A percentile compares a stretch with the other conserved stretches of the same genome.
These are phyloP conservation scores for Carassius carassius DNA, from an alignment of 2,113 vertebrate genomes.

Conservation along the genomic window DNA sequence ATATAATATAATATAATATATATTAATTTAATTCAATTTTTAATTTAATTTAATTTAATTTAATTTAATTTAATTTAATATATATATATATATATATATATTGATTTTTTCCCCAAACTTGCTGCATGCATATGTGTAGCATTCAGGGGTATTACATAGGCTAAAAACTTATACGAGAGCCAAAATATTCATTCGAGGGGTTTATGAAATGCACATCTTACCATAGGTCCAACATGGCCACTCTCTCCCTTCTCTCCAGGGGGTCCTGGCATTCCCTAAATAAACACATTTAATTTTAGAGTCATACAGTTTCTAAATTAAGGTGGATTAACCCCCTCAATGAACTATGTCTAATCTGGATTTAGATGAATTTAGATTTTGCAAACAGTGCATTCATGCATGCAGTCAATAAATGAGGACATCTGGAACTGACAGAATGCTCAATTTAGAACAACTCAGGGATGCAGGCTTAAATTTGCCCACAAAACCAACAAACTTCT, in stretches of 20 bases:
- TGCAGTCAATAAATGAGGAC: neutral
- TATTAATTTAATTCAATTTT: too few species aligned
- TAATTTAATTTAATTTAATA: too few species aligned
- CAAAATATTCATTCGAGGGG: neutral
- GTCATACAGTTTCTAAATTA: neutral
- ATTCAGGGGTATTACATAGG: neutral
- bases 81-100: too few species aligned
- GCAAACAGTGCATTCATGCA: constrained; percentile 23
- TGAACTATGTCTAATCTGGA: constrained; percentile 7
- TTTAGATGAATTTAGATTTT: neutral
- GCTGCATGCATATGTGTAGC: neutral
- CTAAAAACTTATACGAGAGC: neutral
- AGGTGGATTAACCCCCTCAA: constrained; percentile 19
- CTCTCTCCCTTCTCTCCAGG: constrained; percentile 90
- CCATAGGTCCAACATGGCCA: constrained; percentile 86
- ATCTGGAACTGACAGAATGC: neutral
- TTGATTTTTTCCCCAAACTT: neutral
- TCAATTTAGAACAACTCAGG: neutral
- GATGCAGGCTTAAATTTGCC: neutral
- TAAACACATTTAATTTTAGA: constrained; percentile 51
- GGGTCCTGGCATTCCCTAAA: constrained; percentile 87
- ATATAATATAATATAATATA: too few species aligned
- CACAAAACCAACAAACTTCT: neutral
- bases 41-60: too few species aligned
- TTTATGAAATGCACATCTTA: constrained; percentile 63